Base-by-base conservation (phyloP, 1,140 invertebrate genomes). In the Zaprionus vittiger region DNA sequence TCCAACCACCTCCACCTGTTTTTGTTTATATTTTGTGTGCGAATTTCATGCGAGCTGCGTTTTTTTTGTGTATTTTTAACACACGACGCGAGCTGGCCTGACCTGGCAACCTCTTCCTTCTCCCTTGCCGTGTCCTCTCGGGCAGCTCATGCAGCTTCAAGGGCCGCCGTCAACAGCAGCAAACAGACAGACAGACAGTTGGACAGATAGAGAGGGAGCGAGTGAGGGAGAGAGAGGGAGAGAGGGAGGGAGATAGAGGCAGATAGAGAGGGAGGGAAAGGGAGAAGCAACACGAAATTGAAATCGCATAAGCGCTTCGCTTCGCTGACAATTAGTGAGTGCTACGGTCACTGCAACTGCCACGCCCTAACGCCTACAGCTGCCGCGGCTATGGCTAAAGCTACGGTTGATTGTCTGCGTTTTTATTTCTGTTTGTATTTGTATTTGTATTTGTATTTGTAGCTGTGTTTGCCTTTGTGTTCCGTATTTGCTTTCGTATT, bases 261-360 rank as follows among this genome's bases (percentile, higher is more conserved):
- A 31, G 28, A 34, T 11, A 3, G n/a, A 44, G 12, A 20, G 11
- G 17, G 2, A 54, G 17, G 11, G 31, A n/a, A 3, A 26, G 44
- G 22, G 5, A 28, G 5, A 2, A 20, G 31, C 11, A 12, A 12
- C 14, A 80, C 15, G 6, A 86, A 89, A 80, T 80, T 75, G 73
- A 80, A 89, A 80, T 65, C 67, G 68, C 69, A 89, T 80, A 83
- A 89, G 80, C 78, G 76, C 84, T 84, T 76, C 57, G 54, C 81
- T 81, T 76, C 57, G 54, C 81, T 81, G 84, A 84, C 84, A 87
- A 87, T 87, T 84, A 90, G 85, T 84, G 68, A 77, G 56, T 83
- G 73, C 72, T 85, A 64, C 62, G 79, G 71, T 61, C 68, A 72
- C 61, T 78, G 69, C 64, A 66, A n/a, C 22, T 68, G 66, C 70